These are phyloP conservation scores for Pantala flavescens DNA, from an alignment of 1,140 invertebrate genomes.

Conservation along the genomic window DNA sequence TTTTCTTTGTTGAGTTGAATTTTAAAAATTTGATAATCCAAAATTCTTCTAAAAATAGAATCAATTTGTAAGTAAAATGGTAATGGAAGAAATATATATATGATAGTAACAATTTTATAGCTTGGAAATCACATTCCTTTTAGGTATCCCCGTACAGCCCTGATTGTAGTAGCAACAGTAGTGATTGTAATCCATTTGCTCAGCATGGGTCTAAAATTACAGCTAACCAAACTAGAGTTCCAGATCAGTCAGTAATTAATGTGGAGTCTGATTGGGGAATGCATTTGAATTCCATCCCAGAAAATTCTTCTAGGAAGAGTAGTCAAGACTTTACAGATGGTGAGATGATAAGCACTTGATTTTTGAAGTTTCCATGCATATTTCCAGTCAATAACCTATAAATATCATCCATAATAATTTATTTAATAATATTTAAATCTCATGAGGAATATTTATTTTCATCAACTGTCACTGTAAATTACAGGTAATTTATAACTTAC, in stretches of 20 bases:
- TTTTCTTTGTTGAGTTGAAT: no score
- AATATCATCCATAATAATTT: no score
- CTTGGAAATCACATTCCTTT: background rate
- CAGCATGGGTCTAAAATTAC: conserved; percentile 15
- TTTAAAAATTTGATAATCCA: no score
- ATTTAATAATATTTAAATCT: no score
- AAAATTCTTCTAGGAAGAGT: background rate
- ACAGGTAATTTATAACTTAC: no score
- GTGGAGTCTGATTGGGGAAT: background rate
- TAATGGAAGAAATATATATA: no score
- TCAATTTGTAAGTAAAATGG: no score
- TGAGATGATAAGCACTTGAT: background rate
- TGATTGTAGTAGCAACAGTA: conserved; percentile 24
- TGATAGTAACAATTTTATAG: no score
- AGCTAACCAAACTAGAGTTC: background rate
- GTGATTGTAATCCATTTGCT: conserved; percentile 22
- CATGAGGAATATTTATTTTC: no score
- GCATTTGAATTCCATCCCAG: background rate
- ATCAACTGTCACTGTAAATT: no score
- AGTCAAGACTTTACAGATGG: background rate
- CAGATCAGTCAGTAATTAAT: background rate
- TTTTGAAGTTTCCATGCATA: background rate
- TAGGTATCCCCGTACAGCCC: conserved; percentile 25
- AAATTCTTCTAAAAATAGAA: no score
- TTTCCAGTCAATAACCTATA: no score